Evolutionary conservation across 2,888 invertebrate genomes (phyloP).

Genomic region (Thymelicus sylvestris): DNA sequence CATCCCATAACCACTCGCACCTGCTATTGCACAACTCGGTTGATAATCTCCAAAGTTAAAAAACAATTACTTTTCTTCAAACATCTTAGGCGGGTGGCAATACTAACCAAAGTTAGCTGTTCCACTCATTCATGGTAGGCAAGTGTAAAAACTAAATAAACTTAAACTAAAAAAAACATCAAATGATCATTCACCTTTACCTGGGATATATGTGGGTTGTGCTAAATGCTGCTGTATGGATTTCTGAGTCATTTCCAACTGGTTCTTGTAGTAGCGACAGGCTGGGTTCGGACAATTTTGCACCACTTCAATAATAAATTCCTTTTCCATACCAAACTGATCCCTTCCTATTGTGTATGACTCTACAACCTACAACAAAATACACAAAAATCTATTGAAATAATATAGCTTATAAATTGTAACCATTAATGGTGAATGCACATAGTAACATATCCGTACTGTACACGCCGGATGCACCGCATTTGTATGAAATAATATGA

Average conservation of each 20-base stretch:
- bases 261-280: slow-evolving; percentile 94
- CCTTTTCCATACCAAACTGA: slow-evolving; percentile 95
- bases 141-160: background rate
- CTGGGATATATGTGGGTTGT: slow-evolving; percentile 82
- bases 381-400: background rate
- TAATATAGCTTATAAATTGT: too few species aligned
- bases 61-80: too few species aligned
- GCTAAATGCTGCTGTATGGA: slow-evolving; percentile 88
- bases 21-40: too few species aligned
- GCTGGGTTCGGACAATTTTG: slow-evolving; percentile 95
- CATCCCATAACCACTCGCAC: too few species aligned
- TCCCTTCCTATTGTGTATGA: slow-evolving; percentile 93
- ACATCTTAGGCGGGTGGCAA: too few species aligned
- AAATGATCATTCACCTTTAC: slow-evolving; percentile 50
- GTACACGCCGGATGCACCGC: too few species aligned
- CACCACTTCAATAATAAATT: slow-evolving; percentile 94
- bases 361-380: slow-evolving; percentile 87
- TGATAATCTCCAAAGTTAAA: too few species aligned
- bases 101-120: too few species aligned
- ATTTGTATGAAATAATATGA: too few species aligned
- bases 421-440: too few species aligned
- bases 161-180: slow-evolving; percentile 16
- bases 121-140: too few species aligned
- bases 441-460: too few species aligned
- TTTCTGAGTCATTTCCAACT: slow-evolving; percentile 89